Evolutionary conservation across 2,888 invertebrate species (phyloP), one percentile per base, ranked within the genome.

Genomic region (Neoitamus cyanurus): DNA sequence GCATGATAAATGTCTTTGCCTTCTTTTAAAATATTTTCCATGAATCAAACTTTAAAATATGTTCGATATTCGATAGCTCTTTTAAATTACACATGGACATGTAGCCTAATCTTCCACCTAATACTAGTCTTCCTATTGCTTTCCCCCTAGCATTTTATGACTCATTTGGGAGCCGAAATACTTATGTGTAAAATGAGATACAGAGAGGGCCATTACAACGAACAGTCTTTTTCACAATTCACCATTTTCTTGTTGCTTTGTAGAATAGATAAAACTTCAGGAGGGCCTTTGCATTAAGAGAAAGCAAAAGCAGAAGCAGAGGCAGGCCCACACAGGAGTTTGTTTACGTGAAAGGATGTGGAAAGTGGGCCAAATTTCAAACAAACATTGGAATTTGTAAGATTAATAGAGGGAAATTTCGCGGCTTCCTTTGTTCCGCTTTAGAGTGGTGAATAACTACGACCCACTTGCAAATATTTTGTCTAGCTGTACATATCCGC

Each of bases 1-100:
- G 73, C 72, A 48, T 84, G 42, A n/a, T 70, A 31, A 82, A 31
- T 80, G 68, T 34, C 73, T 83, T 82, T 15, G 7, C 20, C 58
- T 58, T 58, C 20, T 58, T 58, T 48, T 58, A 6, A 58, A 20
- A 48, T 42, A 11, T 42, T n/a, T 42, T 42, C 2, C 11, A 15
- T 15, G 42, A 15, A 42, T n/a, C n/a, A 5, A 11, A 42, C n/a
- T 42, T 42, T 13, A 42, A 42, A 42, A 5, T 42, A 42, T 37
- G 13, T 13, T 37, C 37, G 11, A 9, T 42, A 42, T 42, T 42
- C n/a, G 3, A 11, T 15, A n/a, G n/a, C n/a, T 0, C n/a, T 15
- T 42, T 42, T 42, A 3, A 42, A n/a, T n/a, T n/a, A n/a, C n/a
- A n/a, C n/a, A n/a, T n/a, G n/a, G n/a, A n/a, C n/a, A n/a, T n/a